Evolutionary conservation across 1,140 invertebrate genomes (phyloP).

Genomic region (Drosophila pruinosa): DNA sequence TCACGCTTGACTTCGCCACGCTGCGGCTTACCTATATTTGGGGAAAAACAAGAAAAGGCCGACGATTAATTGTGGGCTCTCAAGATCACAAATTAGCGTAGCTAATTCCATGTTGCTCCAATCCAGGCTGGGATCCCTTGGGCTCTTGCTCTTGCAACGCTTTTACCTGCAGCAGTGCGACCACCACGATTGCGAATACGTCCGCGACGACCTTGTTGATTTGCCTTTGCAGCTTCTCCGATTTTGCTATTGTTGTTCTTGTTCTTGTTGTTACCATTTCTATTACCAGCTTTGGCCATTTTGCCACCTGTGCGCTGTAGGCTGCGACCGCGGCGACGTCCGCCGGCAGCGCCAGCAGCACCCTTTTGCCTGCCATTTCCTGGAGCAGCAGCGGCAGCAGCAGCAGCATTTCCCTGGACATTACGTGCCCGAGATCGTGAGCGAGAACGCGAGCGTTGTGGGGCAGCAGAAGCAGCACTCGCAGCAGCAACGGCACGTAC

Average conservation of each 20-base stretch:
- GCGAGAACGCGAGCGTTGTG: constrained; percentile 61
- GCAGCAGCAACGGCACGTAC: constrained; percentile 49
- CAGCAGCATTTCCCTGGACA: constrained; percentile 40
- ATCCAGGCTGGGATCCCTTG: constrained; percentile 26
- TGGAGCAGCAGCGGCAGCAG: constrained; percentile 29
- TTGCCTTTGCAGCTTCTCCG: constrained; percentile 12
- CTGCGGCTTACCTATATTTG: constrained; percentile 48
- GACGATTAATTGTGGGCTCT: constrained; percentile 3
- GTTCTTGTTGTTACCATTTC: constrained; percentile 56
- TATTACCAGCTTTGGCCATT: constrained; percentile 41
- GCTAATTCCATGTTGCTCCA: constrained; percentile 23
- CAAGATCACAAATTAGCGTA: neutral
- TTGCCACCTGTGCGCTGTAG: constrained; percentile 47
- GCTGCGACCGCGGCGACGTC: constrained; percentile 64
- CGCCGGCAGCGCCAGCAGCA: constrained; percentile 22
- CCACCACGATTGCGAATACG: constrained; percentile 73
- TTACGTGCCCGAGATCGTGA: constrained; percentile 52
- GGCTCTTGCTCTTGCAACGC: constrained; percentile 53
- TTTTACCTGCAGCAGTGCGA: constrained; percentile 74
- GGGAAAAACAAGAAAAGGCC: neutral
- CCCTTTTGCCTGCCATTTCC: constrained; percentile 18
- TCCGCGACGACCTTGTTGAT: constrained; percentile 62
- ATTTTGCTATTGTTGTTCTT: constrained; percentile 24
- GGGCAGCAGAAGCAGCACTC: constrained; percentile 23
- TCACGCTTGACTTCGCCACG: constrained; percentile 69